A percentile compares a stretch with the other conserved stretches of the same genome.
phyloP scores from a whole-genome alignment of 2,113 vertebrate genomes.

The Tetrao urogallus region DNA sequence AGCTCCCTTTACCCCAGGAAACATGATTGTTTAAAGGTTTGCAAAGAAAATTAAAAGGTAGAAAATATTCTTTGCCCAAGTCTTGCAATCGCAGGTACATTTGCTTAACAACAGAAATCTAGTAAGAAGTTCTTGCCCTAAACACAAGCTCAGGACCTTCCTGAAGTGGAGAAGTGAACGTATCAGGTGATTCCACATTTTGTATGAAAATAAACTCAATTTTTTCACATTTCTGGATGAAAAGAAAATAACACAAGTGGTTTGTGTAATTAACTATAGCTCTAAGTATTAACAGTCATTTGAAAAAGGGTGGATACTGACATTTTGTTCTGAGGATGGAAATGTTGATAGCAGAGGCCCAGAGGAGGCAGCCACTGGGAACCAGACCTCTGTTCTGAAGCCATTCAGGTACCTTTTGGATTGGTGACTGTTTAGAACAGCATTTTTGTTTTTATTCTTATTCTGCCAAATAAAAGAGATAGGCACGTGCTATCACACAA shows the following conservation, averaged over 20 bases:
- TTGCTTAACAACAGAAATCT: not conserved
- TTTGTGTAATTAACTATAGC: not conserved
- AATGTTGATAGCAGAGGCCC: not conserved
- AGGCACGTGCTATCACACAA: not conserved
- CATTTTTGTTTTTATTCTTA: not conserved
- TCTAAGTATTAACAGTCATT: not conserved
- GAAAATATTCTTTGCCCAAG: not conserved
- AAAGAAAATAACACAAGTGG: not conserved
- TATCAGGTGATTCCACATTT: not conserved
- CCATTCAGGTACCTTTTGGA: not conserved
- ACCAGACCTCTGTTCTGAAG: not conserved
- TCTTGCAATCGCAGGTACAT: not conserved
- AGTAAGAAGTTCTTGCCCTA: not conserved
- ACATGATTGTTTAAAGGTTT: not conserved
- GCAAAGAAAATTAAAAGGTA: not conserved
- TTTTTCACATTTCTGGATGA: too few species aligned
- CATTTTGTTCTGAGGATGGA: not conserved
- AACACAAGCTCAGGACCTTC: not conserved
- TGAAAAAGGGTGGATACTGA: not conserved
- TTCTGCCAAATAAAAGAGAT: not conserved
- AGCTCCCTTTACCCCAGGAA: not conserved
- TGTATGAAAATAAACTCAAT: not conserved
- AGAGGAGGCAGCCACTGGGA: not conserved
- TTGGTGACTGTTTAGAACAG: not conserved
- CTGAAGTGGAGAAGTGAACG: not conserved